Percentiles rank a stretch among this genome's conserved stretches.
Evolutionary conservation across 2,797 vertebrate genomes (phyloP).

Genomic region (Halcyon badia): DNA sequence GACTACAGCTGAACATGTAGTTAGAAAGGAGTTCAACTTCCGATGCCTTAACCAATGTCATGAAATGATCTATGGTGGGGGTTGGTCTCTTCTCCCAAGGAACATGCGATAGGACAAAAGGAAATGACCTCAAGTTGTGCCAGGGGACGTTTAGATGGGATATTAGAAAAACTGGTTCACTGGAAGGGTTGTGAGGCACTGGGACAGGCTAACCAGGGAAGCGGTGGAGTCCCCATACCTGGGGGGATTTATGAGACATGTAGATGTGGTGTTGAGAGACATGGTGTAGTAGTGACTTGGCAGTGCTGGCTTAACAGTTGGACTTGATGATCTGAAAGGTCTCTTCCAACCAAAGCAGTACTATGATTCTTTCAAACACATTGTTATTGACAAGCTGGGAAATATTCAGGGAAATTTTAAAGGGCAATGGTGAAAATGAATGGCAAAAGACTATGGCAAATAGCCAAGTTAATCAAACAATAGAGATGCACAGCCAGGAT

Average conservation of each 20-base stretch:
- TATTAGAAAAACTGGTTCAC: not conserved
- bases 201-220: not conserved
- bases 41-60: not conserved
- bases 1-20: not conserved
- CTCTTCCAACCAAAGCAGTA: not conserved
- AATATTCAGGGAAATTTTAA: not conserved
- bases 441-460: not conserved
- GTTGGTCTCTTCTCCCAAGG: not conserved
- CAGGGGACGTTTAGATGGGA: not conserved
- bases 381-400: not conserved
- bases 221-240: not conserved
- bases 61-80: accelerated
- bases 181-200: not conserved
- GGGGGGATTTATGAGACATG: not conserved
- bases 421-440: not conserved
- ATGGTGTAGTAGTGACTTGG: not conserved
- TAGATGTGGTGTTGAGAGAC: not conserved
- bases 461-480: not conserved
- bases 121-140: not conserved
- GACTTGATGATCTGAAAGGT: not conserved
- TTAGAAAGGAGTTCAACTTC: not conserved
- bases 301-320: not conserved
- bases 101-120: not conserved
- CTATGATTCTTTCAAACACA: not conserved
- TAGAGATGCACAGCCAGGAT: not conserved